These are phyloP conservation scores for Sebastes kiyomatsui DNA, from an alignment of 2,797 vertebrate genomes.

Conservation along the genomic window DNA sequence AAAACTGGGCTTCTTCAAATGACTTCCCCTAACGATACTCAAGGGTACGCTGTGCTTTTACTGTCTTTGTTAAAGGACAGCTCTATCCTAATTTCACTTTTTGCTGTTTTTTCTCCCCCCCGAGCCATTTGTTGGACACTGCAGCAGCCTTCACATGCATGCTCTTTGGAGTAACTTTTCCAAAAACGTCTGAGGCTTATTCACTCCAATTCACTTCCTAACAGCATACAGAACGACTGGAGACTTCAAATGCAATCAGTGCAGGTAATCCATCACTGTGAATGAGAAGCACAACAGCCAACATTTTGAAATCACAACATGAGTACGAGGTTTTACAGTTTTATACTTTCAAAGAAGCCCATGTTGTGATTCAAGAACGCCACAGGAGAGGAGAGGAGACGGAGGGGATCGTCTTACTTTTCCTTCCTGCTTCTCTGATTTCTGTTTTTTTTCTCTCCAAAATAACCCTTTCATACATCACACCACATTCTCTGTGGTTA, in stretches of 20 bases:
- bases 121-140: background rate
- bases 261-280: constrained; percentile 3
- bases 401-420: background rate
- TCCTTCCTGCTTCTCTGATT: constrained; percentile 16
- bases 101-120: background rate
- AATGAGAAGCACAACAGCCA: background rate
- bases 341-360: constrained; percentile 20
- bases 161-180: background rate
- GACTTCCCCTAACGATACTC: constrained; percentile 48
- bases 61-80: constrained; percentile 29
- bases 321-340: background rate
- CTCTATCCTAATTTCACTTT: constrained; percentile 35
- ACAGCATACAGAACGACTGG: background rate
- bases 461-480: constrained; percentile 5
- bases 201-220: background rate
- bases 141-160: background rate
- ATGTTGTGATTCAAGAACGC: constrained; percentile 20
- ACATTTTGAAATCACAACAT: background rate
- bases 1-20: constrained; percentile 44
- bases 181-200: background rate
- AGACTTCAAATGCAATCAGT: background rate
- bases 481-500: background rate
- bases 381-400: constrained; percentile 1
- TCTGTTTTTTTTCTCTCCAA: background rate
- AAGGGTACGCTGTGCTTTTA: constrained; percentile 31